Percentiles rank a stretch among this genome's conserved stretches.
Evolutionary conservation across 2,113 vertebrate genomes (phyloP).

Genomic region (Forbesichthys papilliferus): DNA sequence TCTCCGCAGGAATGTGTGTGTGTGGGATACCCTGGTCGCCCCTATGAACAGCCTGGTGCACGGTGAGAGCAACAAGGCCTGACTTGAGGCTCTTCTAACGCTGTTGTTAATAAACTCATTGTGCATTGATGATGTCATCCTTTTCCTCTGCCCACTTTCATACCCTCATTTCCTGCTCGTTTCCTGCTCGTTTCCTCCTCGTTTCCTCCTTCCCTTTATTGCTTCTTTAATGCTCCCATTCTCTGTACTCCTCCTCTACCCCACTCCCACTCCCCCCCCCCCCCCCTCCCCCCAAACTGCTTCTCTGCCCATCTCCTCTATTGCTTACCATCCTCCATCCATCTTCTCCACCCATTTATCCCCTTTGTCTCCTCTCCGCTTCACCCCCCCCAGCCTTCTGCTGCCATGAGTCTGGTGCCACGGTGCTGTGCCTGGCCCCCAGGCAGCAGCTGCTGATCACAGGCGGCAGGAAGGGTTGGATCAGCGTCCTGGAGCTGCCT

Average conservation of each 20-base stretch:
- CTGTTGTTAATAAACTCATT: neutral
- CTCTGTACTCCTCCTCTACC: neutral
- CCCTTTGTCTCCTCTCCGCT: neutral
- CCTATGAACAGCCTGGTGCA: conserved; percentile 88
- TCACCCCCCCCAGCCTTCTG: conserved; percentile 82
- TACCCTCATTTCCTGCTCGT: neutral
- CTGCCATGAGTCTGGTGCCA: conserved; percentile 94
- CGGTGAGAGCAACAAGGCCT: conserved; percentile 74
- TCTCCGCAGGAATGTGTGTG: conserved; percentile 88
- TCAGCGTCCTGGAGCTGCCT: conserved; percentile 88
- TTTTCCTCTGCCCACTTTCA: neutral
- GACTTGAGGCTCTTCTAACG: neutral
- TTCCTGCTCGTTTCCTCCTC: neutral
- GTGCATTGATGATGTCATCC: neutral
- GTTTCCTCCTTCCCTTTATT: neutral
- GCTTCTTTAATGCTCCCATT: neutral
- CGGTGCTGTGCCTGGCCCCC: conserved; percentile 88
- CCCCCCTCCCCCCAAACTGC: neutral
- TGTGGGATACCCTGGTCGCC: conserved; percentile 96
- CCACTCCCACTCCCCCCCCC: neutral
- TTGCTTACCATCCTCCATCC: neutral
- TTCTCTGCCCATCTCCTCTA: neutral
- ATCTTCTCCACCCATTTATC: too few species aligned
- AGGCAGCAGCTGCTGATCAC: conserved; percentile 93
- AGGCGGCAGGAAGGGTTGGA: conserved; percentile 93